Percentiles rank a stretch among this genome's conserved stretches.
Evolutionary conservation across 2,113 vertebrate genomes (phyloP).

Genomic region (Stegostoma tigrinum): DNA sequence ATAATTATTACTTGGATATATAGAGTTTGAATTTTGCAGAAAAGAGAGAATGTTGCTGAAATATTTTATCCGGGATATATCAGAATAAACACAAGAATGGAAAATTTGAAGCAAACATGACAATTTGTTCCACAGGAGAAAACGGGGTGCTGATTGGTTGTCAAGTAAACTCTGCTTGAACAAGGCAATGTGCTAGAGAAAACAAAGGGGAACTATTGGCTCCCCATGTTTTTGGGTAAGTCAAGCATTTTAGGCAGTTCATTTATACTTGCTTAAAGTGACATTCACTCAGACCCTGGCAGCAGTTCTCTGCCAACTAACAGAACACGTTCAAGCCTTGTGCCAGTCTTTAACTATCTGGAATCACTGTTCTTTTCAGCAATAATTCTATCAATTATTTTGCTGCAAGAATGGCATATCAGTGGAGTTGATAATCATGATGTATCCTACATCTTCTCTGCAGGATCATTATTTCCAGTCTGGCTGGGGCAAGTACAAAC

Average conservation of each 20-base stretch:
- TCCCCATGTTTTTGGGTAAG: background rate
- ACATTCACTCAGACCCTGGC: background rate
- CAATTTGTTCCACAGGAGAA: no score
- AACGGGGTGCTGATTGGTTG: no score
- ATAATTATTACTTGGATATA: no score
- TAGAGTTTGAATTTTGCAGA: no score
- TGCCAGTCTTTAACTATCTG: background rate
- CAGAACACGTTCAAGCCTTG: background rate
- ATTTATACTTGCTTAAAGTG: background rate
- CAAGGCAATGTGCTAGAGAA: no score
- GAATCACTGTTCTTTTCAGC: background rate
- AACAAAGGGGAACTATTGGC: no score
- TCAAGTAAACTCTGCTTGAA: no score
- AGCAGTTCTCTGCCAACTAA: background rate
- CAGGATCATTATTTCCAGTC: background rate
- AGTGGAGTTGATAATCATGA: background rate
- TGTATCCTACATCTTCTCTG: background rate
- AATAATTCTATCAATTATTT: background rate
- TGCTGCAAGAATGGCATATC: background rate
- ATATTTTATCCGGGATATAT: no score
- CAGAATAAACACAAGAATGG: no score
- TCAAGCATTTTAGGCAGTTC: background rate
- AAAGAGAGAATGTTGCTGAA: no score
- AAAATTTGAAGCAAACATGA: no score
- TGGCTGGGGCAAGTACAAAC: background rate